Percentiles rank a stretch among this genome's conserved stretches.
phyloP scores from a whole-genome alignment of 2,888 invertebrate species.

The Thelaira solivaga region DNA sequence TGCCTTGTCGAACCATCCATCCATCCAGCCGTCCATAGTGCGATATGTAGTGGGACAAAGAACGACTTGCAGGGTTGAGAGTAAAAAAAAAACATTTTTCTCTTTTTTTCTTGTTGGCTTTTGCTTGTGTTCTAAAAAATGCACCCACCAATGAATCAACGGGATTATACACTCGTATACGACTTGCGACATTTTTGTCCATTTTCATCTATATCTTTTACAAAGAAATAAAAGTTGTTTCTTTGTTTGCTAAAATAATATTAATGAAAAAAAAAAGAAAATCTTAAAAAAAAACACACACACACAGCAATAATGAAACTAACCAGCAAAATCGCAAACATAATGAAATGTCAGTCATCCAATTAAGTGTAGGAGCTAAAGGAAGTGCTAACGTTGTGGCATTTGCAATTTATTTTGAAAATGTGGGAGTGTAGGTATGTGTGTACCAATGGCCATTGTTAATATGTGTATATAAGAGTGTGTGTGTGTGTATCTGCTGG shows the following conservation, averaged over 20 bases:
- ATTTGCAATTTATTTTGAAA: background rate
- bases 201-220: slow-evolving; percentile 35
- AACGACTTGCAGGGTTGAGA: background rate
- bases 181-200: slow-evolving; percentile 8
- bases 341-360: slow-evolving; percentile 63
- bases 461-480: background rate
- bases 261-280: no score
- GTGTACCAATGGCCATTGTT: slow-evolving; percentile 1
- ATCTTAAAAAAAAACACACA: slow-evolving; percentile 9
- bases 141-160: slow-evolving; percentile 27
- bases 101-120: background rate
- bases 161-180: slow-evolving; percentile 9
- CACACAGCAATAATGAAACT: slow-evolving; percentile 17
- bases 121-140: slow-evolving; percentile 3
- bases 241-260: slow-evolving; percentile 55
- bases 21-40: background rate
- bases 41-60: background rate
- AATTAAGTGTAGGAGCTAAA: slow-evolving; percentile 62
- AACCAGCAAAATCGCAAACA: slow-evolving; percentile 56
- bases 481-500: slow-evolving; percentile 22
- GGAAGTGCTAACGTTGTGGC: slow-evolving; percentile 37
- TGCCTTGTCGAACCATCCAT: slow-evolving; percentile 11
- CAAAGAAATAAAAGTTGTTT: slow-evolving; percentile 18
- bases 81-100: slow-evolving; percentile 24
- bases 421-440: background rate